Evolutionary conservation across 2,888 invertebrate genomes (phyloP), one percentile per base, ranked within the genome.

Genomic region (Crocallis elinguaria): DNA sequence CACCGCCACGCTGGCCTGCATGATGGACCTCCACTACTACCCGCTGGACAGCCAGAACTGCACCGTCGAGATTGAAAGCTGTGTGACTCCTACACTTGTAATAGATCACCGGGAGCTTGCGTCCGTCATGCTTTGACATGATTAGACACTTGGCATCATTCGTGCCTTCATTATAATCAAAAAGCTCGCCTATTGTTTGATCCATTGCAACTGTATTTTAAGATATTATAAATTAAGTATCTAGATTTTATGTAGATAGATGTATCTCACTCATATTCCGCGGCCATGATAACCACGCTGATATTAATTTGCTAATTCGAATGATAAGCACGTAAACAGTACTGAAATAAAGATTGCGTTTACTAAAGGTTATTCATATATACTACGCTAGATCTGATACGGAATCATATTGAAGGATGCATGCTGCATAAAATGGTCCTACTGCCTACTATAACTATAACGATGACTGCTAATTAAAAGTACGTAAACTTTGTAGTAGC

Each of bases 1-100:
- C 89, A 99, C 99, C 3, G 98, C 99, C 33, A 99, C 99, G 0
- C 92, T 99, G 62, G 99, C 99, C 66, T 99, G 99, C 92, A 99
- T 99, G 98, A 99, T 99, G 99, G 99, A 99, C 88, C 94, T 99
- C 21, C 98, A 99, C 87, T 98, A 99, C 90, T 99, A 99, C 90
- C 99, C 99, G 1, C 93, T 99, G 65, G 99, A 99, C 91, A 97
- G 97, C 67, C 99, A 99, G 92, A 99, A 99, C 90, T 99, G 99
- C 93, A 99, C 99, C 60, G 98, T 99, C 72, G 99, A 99, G 93
- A 99, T 99, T 85, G 99, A 99, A 93, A 99, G 98, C 92, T 99
- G 99, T 99, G 98, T 95, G 84, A 82, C 82, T 84, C 84, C 74
- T 86, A 86, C 79, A 86, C 84, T 86, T 84, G 67, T 79, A 81